Conservation (phyloP, 1,140 invertebrate genomes). For the Lasaia peninsularis region DNA sequence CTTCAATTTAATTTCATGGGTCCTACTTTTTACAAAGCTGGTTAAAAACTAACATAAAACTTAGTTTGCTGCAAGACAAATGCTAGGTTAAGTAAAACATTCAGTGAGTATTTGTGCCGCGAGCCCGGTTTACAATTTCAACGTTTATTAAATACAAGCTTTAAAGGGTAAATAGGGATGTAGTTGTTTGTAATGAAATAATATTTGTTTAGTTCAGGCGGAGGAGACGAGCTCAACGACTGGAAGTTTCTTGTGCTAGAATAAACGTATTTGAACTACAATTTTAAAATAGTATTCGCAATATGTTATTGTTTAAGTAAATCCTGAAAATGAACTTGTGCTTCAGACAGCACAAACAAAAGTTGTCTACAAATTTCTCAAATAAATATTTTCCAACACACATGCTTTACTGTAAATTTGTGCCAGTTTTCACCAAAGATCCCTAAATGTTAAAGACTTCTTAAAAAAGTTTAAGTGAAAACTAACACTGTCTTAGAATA, state of each 20-base stretch:
- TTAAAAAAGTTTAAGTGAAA: no score
- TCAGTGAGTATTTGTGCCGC: not conserved
- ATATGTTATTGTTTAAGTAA: not conserved
- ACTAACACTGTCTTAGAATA: no score
- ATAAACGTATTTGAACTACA: not conserved
- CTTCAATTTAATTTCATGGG: no score
- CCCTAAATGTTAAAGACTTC: no score
- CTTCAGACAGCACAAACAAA: no score
- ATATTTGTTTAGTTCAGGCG: slow-evolving; percentile 2
- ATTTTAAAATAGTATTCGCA: slow-evolving; percentile 1
- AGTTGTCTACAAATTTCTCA: no score
- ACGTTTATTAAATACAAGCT: slow-evolving; percentile 5
- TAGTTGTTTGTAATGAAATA: slow-evolving; percentile 8
- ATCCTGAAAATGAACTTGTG: not conserved
- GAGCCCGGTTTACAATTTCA: not conserved
- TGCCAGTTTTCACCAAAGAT: no score
- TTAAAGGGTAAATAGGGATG: not conserved
- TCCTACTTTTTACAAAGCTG: no score
- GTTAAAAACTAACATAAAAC: not conserved
- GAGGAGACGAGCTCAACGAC: not conserved
- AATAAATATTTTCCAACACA: no score
- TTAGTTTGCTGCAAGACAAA: not conserved
- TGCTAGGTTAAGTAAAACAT: not conserved
- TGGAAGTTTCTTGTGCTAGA: not conserved
- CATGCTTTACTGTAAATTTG: no score